Conservation (phyloP, 2,113 vertebrate genomes). For the Ptilonorhynchus violaceus region DNA sequence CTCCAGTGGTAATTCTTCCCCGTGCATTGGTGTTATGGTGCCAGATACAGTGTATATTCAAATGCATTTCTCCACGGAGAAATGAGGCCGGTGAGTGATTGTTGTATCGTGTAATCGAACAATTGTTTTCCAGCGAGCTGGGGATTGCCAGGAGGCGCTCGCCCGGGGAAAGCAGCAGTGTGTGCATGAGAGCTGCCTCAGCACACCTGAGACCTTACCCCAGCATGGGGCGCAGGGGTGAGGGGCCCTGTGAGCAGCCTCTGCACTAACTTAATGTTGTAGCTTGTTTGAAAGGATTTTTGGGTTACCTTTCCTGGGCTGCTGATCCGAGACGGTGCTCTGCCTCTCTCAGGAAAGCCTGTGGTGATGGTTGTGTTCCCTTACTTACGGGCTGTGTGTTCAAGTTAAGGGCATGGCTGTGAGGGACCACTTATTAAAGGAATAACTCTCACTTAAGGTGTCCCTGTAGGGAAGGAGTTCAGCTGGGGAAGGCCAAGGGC, state of each 20-base stretch:
- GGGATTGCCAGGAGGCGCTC: background rate
- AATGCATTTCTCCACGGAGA: background rate
- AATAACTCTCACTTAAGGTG: background rate
- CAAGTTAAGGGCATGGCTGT: background rate
- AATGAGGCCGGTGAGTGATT: background rate
- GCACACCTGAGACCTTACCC: background rate
- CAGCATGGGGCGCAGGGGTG: too few species aligned
- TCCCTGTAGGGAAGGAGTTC: background rate
- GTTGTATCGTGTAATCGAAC: background rate
- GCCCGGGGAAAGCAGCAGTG: background rate
- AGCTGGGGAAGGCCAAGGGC: background rate
- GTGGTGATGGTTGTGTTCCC: background rate
- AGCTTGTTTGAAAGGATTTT: background rate
- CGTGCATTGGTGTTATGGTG: background rate
- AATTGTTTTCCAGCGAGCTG: background rate
- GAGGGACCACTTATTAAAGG: background rate
- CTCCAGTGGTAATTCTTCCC: background rate
- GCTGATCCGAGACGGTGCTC: background rate
- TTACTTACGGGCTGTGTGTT: rapidly evolving
- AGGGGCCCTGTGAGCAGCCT: background rate
- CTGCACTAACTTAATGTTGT: background rate
- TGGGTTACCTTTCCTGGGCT: background rate
- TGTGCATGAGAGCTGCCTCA: background rate
- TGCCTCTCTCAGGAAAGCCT: background rate
- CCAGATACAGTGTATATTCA: background rate